Evolutionary conservation across 2,797 vertebrate species (phyloP).

Genomic region (Gadopsis bispinosus): DNA sequence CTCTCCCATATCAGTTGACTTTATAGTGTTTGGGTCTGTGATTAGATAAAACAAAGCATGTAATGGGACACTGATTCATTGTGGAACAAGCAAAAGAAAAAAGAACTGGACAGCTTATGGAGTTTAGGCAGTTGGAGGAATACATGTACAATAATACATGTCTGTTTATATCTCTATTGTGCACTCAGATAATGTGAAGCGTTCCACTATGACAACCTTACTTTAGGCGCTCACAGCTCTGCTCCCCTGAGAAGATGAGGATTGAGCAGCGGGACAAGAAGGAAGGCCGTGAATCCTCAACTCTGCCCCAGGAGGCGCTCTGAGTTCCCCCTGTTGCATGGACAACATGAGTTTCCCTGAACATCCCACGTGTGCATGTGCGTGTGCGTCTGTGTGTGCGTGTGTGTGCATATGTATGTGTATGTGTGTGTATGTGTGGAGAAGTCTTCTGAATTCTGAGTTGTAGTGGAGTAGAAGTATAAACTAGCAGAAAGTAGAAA

Average conservation of each 20-base stretch:
- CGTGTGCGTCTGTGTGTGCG: background rate
- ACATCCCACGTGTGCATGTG: conserved; percentile 12
- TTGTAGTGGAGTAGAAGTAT: background rate
- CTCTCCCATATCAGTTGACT: conserved; percentile 43
- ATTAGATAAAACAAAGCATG: conserved; percentile 39
- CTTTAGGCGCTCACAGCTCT: background rate
- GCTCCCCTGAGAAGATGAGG: conserved; percentile 30
- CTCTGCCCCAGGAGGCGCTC: conserved; percentile 39
- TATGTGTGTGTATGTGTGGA: background rate
- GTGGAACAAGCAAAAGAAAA: conserved; percentile 35
- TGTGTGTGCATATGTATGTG: background rate
- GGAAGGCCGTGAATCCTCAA: conserved; percentile 28
- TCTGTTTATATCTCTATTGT: background rate
- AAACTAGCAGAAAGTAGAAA: background rate
- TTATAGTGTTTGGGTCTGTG: conserved; percentile 42
- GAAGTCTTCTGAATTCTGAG: background rate
- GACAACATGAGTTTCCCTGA: conserved; percentile 26
- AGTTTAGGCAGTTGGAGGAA: conserved; percentile 9
- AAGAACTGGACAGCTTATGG: conserved; percentile 16
- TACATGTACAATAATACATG: background rate
- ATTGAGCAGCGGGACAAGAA: conserved; percentile 18
- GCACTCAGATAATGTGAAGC: conserved; percentile 11
- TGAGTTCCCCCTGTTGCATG: conserved; percentile 32
- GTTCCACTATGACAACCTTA: conserved; percentile 44
- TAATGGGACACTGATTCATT: conserved; percentile 23